These are phyloP conservation scores for Reinhardtius hippoglossoides DNA, from an alignment of 2,113 vertebrate species.

Conservation along the genomic window DNA sequence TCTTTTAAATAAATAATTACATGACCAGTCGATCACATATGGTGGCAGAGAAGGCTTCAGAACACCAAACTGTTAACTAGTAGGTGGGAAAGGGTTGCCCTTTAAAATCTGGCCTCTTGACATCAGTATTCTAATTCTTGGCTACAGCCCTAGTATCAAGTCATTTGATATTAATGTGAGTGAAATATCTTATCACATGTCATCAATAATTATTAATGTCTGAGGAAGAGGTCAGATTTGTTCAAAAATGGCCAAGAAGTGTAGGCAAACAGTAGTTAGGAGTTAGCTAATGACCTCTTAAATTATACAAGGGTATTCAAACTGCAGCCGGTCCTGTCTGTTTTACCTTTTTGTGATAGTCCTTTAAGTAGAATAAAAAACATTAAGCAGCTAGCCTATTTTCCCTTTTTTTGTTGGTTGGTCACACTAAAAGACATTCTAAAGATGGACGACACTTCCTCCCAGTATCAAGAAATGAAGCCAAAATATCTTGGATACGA, in stretches of 20 bases:
- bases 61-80: no score
- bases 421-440: no score
- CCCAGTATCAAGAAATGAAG: no score
- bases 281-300: background rate
- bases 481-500: no score
- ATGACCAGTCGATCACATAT: conserved; percentile 3
- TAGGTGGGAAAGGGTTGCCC: no score
- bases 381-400: no score
- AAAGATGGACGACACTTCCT: no score
- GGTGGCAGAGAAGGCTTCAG: no score
- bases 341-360: background rate
- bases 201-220: background rate
- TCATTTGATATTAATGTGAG: background rate
- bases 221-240: background rate
- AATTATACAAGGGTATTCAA: background rate
- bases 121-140: no score
- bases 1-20: conserved; percentile 11
- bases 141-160: background rate
- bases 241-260: background rate
- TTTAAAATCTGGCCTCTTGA: no score
- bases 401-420: no score
- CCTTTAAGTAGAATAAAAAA: no score
- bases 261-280: background rate
- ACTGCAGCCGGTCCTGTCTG: background rate
- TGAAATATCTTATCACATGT: background rate